Evolutionary conservation across 1,140 invertebrate species (phyloP), one percentile per base, ranked within the genome.

Genomic region (Papilio aristodemus): DNA sequence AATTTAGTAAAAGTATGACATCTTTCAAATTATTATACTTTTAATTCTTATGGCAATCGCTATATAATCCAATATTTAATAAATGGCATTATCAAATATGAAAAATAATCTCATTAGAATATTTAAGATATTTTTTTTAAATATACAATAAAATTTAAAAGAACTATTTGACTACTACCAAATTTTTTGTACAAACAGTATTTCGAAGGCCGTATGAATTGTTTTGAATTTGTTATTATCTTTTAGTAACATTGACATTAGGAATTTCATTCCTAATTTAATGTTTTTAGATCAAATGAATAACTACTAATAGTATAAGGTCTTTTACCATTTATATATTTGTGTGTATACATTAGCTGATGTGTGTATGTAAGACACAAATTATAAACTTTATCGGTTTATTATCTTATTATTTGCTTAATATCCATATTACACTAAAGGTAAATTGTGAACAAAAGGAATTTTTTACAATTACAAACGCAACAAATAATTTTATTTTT

Each of bases 271-370:
- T 73, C 39, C 58, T 71, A 67, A 67, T 74, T 60, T 79, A 78
- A 76, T 81, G 73, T 73, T 77, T 78, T 72, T 87, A 89, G 86
- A 89, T 89, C 86, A 89, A 89, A 89, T 83, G 81, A 85, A 82
- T 80, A 82, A 83, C 85, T 78, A 69, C 73, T 17, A 0, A 50
- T 50, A 50, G 10, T 75, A 76, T 74, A 32, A 46, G 22, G 64
- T 72, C 62, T 70, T 71, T 79, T 78, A 82, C 75, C 70, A 75
- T 81, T 83, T 79, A 80, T 78, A 81, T 81, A 81, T 74, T 71
- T 81, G 19, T 25, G 10, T 9, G 19, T 50, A 2, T 19, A 43
- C n/a, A 5, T n/a, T n/a, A n/a, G n/a, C n/a, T n/a, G n/a, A n/a
- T n/a, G n/a, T n/a, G n/a, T n/a, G n/a, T n/a, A n/a, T n/a, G n/a